Conservation (phyloP, 2,797 vertebrate species). For the Apodemus agrarius region DNA sequence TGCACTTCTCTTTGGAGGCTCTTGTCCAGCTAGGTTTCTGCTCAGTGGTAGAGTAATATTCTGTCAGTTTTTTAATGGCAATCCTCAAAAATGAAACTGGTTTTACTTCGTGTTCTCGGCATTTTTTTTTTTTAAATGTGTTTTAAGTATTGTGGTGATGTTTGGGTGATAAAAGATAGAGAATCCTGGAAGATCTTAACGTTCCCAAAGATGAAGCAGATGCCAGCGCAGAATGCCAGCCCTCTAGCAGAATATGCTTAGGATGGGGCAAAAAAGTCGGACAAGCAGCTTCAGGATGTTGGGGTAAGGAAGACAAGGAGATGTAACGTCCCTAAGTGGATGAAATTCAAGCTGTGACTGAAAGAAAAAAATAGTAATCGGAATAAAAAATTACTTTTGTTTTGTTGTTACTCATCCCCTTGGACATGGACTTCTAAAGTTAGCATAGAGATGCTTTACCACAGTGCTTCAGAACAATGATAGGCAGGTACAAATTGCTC, state of each 20-base stretch:
- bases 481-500: background rate
- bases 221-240: background rate
- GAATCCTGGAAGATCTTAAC: background rate
- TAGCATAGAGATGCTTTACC: background rate
- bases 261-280: background rate
- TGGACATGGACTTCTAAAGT: background rate
- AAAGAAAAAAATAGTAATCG: background rate
- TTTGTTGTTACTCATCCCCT: background rate
- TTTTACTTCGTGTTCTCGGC: background rate
- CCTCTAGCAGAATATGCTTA: background rate
- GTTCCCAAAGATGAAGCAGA: slow-evolving; percentile 3
- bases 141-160: background rate
- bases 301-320: background rate
- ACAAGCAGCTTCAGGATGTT: background rate
- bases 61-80: background rate
- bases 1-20: background rate
- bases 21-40: background rate
- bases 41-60: slow-evolving; percentile 24
- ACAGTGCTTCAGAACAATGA: background rate
- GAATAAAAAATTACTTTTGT: background rate
- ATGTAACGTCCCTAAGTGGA: background rate
- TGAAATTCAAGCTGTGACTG: background rate
- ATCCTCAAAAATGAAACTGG: slow-evolving; percentile 36
- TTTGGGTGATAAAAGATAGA: background rate
- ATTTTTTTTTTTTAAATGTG: background rate